Base-by-base conservation (phyloP, 2,888 invertebrate species). In the Sarcophaga subvicina region DNA sequence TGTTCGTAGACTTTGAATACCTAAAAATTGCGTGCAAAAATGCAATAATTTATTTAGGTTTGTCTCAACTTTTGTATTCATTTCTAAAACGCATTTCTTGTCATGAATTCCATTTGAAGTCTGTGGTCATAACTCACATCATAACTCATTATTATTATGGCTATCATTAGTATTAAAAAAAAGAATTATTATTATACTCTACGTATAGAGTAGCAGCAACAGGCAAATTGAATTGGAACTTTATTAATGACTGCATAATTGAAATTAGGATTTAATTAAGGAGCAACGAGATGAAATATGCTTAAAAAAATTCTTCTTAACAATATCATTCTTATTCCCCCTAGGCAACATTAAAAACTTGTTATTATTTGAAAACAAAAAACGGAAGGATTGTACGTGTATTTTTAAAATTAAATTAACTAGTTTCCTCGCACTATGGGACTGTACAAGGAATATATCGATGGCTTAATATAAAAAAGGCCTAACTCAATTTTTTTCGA, bases 1-100 rank as follows among this genome's bases (percentile, higher is more conserved):
- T 54, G 14, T 54, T 25, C 45, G 14, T 27, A 17, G 25, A 72
- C 72, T 66, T 81, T 37, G 37, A 66, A 67, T 71, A 79, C 75
- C 72, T 84, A 47, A 75, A 82, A 79, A 82, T 84, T 82, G 87
- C 87, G 82, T 87, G 87, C 82, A 84, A 87, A 82, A 71, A 87
- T 87, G 84, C 84, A 81, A 82, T 87, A 79, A 84, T 75, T 87
- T 82, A 81, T 75, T 66, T 79, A 60, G 81, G 75, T 73, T 79
- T 73, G 81, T 73, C 67, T 80, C 37, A 66, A 37, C n/a, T 54
- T 72, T 77, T 73, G 47, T 73, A 47, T 80, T 76, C 17, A 37
- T 59, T 27, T 66, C 62, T 73, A 66, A 73, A 69, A 37, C 37
- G 62, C 62, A 62, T 54, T 78, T 69, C 64, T 27, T 12, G 5